Evolutionary conservation across 2,888 invertebrate genomes (phyloP).

Genomic region (Ptycholaimellus sp.): DNA sequence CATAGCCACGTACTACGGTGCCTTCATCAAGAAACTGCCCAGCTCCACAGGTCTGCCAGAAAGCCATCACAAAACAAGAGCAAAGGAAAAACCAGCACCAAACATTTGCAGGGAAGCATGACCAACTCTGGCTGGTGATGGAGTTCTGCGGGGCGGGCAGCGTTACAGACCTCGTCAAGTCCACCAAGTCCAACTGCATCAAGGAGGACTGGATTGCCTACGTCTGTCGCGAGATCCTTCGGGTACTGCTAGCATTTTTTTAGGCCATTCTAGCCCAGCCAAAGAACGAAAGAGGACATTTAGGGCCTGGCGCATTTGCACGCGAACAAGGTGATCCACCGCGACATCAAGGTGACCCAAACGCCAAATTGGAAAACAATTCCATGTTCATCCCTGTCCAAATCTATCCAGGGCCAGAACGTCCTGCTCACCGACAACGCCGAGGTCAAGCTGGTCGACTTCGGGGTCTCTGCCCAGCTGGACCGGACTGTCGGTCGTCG

Average conservation of each 20-base stretch:
- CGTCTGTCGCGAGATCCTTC: constrained; percentile 59
- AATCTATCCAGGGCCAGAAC: constrained; percentile 53
- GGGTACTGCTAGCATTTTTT: constrained; percentile 23
- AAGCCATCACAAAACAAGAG: not conserved
- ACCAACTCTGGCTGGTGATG: constrained; percentile 98
- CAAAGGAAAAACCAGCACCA: constrained; percentile 29
- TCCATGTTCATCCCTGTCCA: not conserved
- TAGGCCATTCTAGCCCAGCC: not conserved
- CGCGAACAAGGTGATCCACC: constrained; percentile 92
- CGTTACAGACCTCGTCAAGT: constrained; percentile 95
- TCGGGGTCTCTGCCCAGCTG: constrained; percentile 94
- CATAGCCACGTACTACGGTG: constrained; percentile 98
- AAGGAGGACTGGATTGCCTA: constrained; percentile 99
- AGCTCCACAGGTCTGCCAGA: constrained; percentile 34
- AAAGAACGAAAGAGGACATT: not conserved
- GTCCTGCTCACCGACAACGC: constrained; percentile 96
- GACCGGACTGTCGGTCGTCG: constrained; percentile 93
- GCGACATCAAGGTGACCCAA: constrained; percentile 54
- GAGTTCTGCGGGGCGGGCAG: constrained; percentile 98
- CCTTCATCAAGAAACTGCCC: constrained; percentile 86
- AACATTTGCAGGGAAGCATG: constrained; percentile 54
- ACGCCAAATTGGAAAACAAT: not conserved
- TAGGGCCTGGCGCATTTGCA: constrained; percentile 89
- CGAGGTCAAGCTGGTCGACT: constrained; percentile 97
- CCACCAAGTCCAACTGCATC: constrained; percentile 84